Percentiles rank a stretch among this genome's conserved stretches.
phyloP scores from a whole-genome alignment of 2,113 vertebrate genomes.

The Pavo muticus region DNA sequence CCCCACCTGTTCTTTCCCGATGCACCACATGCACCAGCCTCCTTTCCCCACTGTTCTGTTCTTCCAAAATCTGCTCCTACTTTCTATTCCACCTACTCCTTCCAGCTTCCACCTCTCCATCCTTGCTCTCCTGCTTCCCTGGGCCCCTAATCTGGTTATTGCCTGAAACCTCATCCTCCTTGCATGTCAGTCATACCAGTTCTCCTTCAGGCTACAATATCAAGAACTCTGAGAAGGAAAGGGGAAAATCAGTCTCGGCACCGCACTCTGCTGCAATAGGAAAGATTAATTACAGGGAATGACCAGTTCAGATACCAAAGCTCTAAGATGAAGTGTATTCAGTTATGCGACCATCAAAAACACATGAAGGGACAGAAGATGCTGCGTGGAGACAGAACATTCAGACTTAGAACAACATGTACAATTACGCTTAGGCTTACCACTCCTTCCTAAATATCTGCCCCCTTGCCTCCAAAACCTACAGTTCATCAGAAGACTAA shows the following conservation, averaged over 20 bases:
- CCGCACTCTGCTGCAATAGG: neutral
- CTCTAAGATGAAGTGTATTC: neutral
- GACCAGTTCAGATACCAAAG: neutral
- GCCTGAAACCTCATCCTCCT: neutral
- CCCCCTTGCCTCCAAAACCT: neutral
- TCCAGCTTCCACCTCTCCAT: neutral
- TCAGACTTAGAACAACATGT: neutral
- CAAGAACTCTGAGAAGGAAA: neutral
- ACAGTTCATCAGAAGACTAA: neutral
- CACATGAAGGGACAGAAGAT: neutral
- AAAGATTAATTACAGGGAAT: neutral
- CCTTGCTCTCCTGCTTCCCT: neutral
- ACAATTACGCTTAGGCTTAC: neutral
- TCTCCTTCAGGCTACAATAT: neutral
- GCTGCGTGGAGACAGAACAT: neutral
- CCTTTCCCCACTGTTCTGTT: neutral
- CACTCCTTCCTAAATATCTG: neutral
- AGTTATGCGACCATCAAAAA: neutral
- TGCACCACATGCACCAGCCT: too few species aligned
- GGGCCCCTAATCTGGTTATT: neutral
- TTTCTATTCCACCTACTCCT: neutral
- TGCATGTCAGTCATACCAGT: neutral
- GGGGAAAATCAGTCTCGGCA: neutral
- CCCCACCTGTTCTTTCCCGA: neutral
- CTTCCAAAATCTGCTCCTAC: neutral